Evolutionary conservation across 2,797 vertebrate species (phyloP), one percentile per base, ranked within the genome.

Genomic region (Chiroxiphia lanceolata): DNA sequence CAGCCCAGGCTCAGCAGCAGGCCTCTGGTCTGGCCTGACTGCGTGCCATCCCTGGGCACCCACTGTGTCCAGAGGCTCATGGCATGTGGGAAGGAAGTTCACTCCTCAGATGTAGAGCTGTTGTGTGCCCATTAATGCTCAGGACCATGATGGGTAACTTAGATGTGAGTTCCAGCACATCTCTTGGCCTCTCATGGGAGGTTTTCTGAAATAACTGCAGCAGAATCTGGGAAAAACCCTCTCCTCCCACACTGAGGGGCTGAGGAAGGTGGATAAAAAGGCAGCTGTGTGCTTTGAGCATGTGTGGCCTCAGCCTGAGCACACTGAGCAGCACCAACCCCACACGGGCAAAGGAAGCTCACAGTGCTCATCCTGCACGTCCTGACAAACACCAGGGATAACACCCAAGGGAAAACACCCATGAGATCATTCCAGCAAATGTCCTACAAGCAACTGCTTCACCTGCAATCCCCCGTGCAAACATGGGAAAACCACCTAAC

Each of bases 1-100:
- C 92, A 89, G 91, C 65, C 89, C 92, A 90, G 92, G 7, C 53
- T 1, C 70, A 93, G 70, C 92, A 81, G 83, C 71, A 89, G 50
- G 42, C 27, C 89, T 63, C 87, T 85, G 91, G 29, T 74, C 87
- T 92, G 89, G 57, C 51, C 81, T 72, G 51, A 64, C 75, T 84
- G 9, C 0, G 0, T 90, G 91, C 89, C 89, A 33, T 54, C 50
- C 93, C 65, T 2, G 22, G 91, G 89, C 90, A 90, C 89, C 74
- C 75, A 72, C 87, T 23, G 86, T 1, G 56, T 13, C 65, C 80
- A 88, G 90, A 88, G 63, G 77, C 88, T 44, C 8, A 3, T 44
- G 86, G 51, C 86, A 68, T 15, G 79, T 34, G 23, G 3, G 48
- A 86, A 89, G 64, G 44, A 51, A 80, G 51, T 14, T 45, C 31